Base-by-base conservation (phyloP, 2,888 invertebrate genomes). In the Cerceris rybyensis region DNA sequence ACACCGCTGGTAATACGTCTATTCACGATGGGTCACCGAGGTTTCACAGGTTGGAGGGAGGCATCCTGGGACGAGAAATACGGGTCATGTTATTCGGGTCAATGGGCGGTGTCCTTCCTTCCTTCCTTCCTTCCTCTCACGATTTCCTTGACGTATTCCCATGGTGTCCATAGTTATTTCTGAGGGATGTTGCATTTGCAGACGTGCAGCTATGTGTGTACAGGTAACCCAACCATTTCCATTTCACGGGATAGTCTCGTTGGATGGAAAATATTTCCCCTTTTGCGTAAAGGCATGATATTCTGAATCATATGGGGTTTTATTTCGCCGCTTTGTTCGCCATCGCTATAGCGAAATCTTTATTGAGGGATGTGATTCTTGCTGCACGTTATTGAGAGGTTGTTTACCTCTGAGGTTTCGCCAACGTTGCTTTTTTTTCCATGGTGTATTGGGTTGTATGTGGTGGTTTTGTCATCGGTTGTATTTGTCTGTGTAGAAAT, bases 61-160 rank as follows among this genome's bases (percentile, higher is more conserved):
- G 43, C 43, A 46, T 61, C 80, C 70, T 78, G 73, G 69, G 11
- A 71, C 68, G 54, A 54, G 69, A 69, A 81, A 84, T 84, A 80
- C 77, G 16, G 84, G 84, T 82, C 84, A 82, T 43, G 70, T 42
- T 82, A 84, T 84, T 80, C 74, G 66, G 84, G 82, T 80, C 84
- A 84, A 68, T 72, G 70, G 68, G 72, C 70, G 59, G 63, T 64
- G 66, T 78, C 76, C 81, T 78, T 67, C 71, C 57, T 55, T 55
- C 54, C 75, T 43, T 52, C 58, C 67, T 60, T n/a, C 17, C 57
- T 69, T 41, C 65, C 57, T 63, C 28, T 42, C 52, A 11, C 69
- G 17, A 55, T 28, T 70, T 69, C 73, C 75, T 67, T 68, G 50
- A 57, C 64, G 63, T 78, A 75, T 70, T 75, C 66, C 73, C 82